phyloP scores from a whole-genome alignment of 2,113 vertebrate genomes.

The Cottus gobio region DNA sequence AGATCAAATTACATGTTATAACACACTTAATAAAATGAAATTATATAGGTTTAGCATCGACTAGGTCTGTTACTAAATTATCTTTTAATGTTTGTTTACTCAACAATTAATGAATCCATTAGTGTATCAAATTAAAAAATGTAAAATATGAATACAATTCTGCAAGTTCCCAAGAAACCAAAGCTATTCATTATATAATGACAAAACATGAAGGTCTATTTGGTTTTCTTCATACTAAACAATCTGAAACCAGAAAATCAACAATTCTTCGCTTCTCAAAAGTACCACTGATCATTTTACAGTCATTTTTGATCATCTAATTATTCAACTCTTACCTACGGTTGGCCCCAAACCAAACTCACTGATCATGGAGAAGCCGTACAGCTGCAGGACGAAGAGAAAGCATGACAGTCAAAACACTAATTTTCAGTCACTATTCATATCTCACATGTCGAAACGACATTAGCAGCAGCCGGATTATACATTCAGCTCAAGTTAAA shows the following conservation, averaged over 20 bases:
- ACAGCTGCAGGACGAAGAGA: slow-evolving; percentile 85
- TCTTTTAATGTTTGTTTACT: neutral
- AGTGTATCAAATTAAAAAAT: neutral
- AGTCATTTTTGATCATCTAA: neutral
- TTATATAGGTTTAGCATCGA: no score
- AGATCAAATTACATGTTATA: no score
- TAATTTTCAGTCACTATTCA: neutral
- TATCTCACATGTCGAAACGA: neutral
- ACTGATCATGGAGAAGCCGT: slow-evolving; percentile 91
- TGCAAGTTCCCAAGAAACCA: neutral
- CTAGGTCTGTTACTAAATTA: no score
- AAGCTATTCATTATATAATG: neutral
- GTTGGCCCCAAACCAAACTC: slow-evolving; percentile 86
- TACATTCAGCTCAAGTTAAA: neutral
- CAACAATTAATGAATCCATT: neutral
- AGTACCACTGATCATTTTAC: neutral
- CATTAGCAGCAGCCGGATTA: neutral
- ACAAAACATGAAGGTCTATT: neutral
- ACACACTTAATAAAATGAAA: no score
- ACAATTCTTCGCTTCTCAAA: neutral
- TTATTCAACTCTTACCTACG: slow-evolving; percentile 82
- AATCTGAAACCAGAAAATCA: neutral
- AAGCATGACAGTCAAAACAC: neutral
- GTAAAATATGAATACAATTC: no score
- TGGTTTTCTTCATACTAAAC: neutral